Evolutionary conservation across 1,140 invertebrate genomes (phyloP).

Genomic region (Ceratina australensis): DNA sequence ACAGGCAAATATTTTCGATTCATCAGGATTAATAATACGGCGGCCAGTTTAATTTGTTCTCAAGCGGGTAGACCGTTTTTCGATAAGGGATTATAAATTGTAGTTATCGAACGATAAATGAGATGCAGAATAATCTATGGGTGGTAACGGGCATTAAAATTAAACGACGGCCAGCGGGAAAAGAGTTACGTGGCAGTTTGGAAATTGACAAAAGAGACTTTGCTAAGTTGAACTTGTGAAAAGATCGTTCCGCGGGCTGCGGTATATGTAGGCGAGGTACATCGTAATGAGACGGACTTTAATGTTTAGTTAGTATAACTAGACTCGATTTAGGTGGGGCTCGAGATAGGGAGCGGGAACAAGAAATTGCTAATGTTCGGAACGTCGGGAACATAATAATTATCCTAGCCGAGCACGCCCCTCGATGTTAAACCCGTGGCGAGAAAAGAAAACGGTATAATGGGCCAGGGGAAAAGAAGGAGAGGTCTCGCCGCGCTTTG

Average conservation of each 20-base stretch:
- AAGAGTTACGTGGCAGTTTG: not conserved
- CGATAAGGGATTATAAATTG: not conserved
- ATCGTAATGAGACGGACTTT: constrained; percentile 28
- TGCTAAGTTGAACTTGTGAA: not conserved
- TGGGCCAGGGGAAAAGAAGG: not conserved
- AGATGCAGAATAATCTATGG: not conserved
- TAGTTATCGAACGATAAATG: not conserved
- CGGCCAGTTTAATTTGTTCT: not conserved
- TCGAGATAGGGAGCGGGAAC: not conserved
- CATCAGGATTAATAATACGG: not conserved
- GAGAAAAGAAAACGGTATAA: constrained; percentile 3
- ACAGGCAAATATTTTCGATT: not conserved
- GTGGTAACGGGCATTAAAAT: not conserved
- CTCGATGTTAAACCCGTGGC: constrained; percentile 3
- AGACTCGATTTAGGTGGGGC: constrained; percentile 28
- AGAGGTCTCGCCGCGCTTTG: not conserved
- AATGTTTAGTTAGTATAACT: constrained; percentile 43
- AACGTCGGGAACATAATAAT: constrained; percentile 36
- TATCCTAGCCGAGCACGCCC: not conserved
- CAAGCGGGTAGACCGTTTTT: too few species aligned
- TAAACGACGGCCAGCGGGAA: not conserved
- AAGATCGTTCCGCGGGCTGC: not conserved
- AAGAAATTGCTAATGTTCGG: constrained; percentile 37
- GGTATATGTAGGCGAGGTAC: not conserved
- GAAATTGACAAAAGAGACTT: constrained; percentile 12